A percentile compares a stretch with the other conserved stretches of the same genome.
Conservation (phyloP, 1,140 invertebrate genomes). For the Druon quercuslanigerum region DNA sequence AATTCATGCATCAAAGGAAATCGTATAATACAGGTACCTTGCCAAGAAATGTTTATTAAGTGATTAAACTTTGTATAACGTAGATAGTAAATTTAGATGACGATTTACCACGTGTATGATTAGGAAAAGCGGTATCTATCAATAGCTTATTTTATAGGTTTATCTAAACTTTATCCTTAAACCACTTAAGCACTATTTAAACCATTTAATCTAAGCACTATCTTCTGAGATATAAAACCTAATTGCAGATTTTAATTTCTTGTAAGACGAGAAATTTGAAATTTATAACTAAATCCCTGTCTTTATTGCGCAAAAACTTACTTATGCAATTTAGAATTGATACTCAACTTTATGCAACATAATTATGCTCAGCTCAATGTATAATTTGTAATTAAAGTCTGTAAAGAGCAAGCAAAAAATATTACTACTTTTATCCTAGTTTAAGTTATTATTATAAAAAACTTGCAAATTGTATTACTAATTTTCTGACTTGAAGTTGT, state of each 20-base stretch:
- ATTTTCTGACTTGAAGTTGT: no score
- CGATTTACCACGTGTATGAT: constrained; percentile 11
- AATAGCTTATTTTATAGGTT: constrained; percentile 10
- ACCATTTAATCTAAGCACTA: constrained; percentile 27
- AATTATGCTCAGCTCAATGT: neutral
- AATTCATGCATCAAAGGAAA: neutral
- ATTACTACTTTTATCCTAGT: no score
- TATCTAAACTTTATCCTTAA: constrained; percentile 22
- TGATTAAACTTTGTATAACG: constrained; percentile 7
- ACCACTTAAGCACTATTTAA: constrained; percentile 21
- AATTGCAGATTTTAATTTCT: constrained; percentile 1
- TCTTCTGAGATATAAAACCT: neutral
- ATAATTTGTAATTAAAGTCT: no score
- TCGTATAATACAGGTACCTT: constrained; percentile 16
- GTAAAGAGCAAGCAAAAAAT: no score
- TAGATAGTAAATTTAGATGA: constrained; percentile 18
- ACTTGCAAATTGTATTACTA: no score
- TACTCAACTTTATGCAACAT: neutral
- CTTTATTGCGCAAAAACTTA: neutral
- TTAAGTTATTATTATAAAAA: no score
- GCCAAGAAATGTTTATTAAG: constrained; percentile 29
- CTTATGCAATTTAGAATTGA: neutral
- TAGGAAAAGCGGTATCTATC: constrained; percentile 9
- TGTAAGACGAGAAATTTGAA: neutral
- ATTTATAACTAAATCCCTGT: neutral